Base-by-base conservation (phyloP, 2,888 invertebrate species). In the Troides oblongomaculatus region DNA sequence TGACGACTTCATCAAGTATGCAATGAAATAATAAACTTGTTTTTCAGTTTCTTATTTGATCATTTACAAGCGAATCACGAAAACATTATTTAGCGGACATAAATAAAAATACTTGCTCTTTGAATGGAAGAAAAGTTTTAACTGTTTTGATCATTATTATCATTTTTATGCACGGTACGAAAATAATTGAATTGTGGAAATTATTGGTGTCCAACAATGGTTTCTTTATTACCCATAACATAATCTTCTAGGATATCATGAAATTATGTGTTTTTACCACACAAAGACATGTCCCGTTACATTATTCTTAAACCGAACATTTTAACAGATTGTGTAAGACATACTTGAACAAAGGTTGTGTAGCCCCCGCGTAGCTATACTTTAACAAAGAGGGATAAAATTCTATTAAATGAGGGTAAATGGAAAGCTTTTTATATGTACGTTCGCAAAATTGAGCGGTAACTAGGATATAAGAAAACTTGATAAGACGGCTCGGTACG, bases 401-500 rank as follows among this genome's bases (percentile, higher is more conserved):
- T 84, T 85, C 81, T 82, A 80, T 84, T 82, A 78, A 76, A 81
- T 75, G 81, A 84, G 81, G 83, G 84, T 81, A 82, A 78, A 79
- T 78, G 73, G 79, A 80, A 80, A 84, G 83, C 82, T 82, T 85
- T 88, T 87, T 86, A 85, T 30, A 30, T 85, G 83, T 82, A 83
- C 80, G 81, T 80, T 84, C 83, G 77, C 81, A 84, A 89, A 90
- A 90, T 90, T 89, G 88, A 89, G 87, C 88, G 87, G 89, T 89
- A 88, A 89, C 87, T 84, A 86, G 84, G 82, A 86, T 89, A 87
- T 87, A 89, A 86, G 87, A 89, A 89, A 92, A 89, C 84, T 88
- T 87, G 87, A 90, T 90, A 89, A 87, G 87, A 86, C 84, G 86
- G 81, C 82, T 81, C 80, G 53, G 53, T n/a, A 53, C 53, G 81